A percentile compares a stretch with the other conserved stretches of the same genome.
These are phyloP conservation scores for Cantharis nigra DNA, from an alignment of 2,888 invertebrate genomes.

Conservation along the genomic window DNA sequence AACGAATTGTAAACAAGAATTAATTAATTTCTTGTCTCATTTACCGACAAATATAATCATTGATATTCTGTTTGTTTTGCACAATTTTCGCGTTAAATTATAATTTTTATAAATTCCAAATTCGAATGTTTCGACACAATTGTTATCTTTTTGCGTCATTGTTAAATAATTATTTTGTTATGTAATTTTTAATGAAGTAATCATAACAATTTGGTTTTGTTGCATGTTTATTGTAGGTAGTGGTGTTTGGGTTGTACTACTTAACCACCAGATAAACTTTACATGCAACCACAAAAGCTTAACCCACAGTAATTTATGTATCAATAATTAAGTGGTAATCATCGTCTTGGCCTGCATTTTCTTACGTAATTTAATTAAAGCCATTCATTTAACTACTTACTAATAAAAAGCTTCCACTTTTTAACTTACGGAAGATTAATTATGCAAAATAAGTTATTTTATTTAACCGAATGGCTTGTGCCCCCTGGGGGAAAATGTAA, in stretches of 20 bases:
- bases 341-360: neutral
- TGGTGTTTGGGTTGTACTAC: neutral
- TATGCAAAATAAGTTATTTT: too few relatives aligned
- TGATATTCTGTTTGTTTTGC: neutral
- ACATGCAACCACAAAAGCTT: neutral
- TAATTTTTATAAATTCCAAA: neutral
- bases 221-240: neutral
- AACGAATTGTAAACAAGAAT: slow-evolving; percentile 2
- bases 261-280: neutral
- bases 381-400: neutral
- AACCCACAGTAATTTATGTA: neutral
- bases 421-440: too few relatives aligned
- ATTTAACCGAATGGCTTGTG: too few relatives aligned
- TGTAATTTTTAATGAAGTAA: neutral
- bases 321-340: neutral
- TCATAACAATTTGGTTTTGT: neutral
- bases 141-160: neutral
- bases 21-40: slow-evolving; percentile 5
- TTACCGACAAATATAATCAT: slow-evolving; percentile 1
- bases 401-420: too few relatives aligned
- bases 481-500: too few relatives aligned
- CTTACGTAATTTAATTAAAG: neutral
- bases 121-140: neutral
- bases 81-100: neutral
- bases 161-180: neutral